Base-by-base conservation (phyloP, 2,888 invertebrate species). In the Lasioglossum morio region DNA sequence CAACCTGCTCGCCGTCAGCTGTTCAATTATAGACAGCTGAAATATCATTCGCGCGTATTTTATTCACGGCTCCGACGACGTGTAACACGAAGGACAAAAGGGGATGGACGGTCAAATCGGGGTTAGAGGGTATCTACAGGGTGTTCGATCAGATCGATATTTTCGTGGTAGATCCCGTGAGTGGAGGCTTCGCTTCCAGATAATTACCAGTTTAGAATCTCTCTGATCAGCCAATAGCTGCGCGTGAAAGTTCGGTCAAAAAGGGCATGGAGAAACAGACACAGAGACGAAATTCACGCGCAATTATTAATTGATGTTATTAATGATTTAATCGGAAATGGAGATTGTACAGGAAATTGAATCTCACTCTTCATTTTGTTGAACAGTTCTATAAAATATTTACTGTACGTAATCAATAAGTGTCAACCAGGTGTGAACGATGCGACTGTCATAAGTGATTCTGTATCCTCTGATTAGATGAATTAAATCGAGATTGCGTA, bases 21-120 rank as follows among this genome's bases (percentile, higher is more conserved):
- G 84, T 74, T 82, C 84, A 82, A 84, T 84, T 84, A 84, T 84
- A 84, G 73, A 84, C 66, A n/a, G 14, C 48, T 77, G 77, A 74
- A 77, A 77, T 84, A 84, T 84, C 82, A 84, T 84, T 77, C 84
- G 27, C 57, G 69, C 73, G 69, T 84, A 30, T 84, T 77, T 84
- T 84, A 84, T 84, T 84, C 84, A 84, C n/a, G 4, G 8, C 40
- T 1, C 66, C 27, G 82, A 77, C 82, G 73, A 70, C 27, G 66
- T 46, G 76, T 77, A 73, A 77, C 81, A 43, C 73, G 69, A 40
- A 10, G 40, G 46, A 84, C 48, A 77, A 66, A 82, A 57, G 34
- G 77, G 30, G 37, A 46, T 63, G 2, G 27, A 63, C 30, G 63
- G 30, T 63, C 63, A 30, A 63, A 30, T 30, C 16, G 16, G 63